A percentile compares a stretch with the other conserved stretches of the same genome.
phyloP scores from a whole-genome alignment of 2,888 invertebrate species.

The Drosophila niveifrons region DNA sequence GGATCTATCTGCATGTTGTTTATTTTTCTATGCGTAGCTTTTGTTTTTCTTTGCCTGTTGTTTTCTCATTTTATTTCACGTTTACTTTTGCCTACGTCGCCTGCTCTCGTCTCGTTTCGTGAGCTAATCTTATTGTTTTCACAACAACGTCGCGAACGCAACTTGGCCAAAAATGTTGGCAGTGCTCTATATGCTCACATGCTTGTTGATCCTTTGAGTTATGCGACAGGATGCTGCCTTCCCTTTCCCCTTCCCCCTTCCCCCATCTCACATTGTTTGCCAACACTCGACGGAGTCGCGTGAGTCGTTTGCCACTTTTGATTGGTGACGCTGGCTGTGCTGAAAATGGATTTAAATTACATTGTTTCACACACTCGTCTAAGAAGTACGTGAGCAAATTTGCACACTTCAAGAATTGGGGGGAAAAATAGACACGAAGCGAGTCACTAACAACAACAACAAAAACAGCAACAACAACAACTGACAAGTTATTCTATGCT shows the following conservation, averaged over 20 bases:
- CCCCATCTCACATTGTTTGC: slow-evolving; percentile 45
- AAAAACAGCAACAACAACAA: slow-evolving; percentile 40
- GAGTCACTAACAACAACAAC: slow-evolving; percentile 22
- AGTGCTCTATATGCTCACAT: slow-evolving; percentile 10
- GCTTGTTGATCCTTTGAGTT: slow-evolving; percentile 80
- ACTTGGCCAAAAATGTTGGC: slow-evolving; percentile 29
- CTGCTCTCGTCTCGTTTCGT: slow-evolving; percentile 33
- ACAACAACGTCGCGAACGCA: slow-evolving; percentile 60
- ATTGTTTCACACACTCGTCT: slow-evolving; percentile 73
- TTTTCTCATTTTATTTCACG: slow-evolving; percentile 75
- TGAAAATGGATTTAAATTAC: slow-evolving; percentile 84
- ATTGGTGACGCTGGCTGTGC: slow-evolving; percentile 77
- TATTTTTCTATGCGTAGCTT: slow-evolving; percentile 74
- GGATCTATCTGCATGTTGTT: slow-evolving; percentile 62
- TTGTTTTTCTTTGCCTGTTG: slow-evolving; percentile 73
- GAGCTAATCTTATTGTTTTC: slow-evolving; percentile 81
- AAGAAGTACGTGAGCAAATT: slow-evolving; percentile 64
- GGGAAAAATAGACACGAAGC: slow-evolving; percentile 1
- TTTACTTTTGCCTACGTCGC: slow-evolving; percentile 61
- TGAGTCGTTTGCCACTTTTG: slow-evolving; percentile 77
- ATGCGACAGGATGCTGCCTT: slow-evolving; percentile 52
- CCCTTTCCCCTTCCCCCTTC: not conserved
- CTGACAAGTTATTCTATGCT: slow-evolving; percentile 55
- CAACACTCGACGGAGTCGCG: slow-evolving; percentile 60
- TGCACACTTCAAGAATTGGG: slow-evolving; percentile 19